A percentile compares a stretch with the other conserved stretches of the same genome.
Conservation (phyloP, 2,797 vertebrate genomes). For the Pyrocephalus nanus region DNA sequence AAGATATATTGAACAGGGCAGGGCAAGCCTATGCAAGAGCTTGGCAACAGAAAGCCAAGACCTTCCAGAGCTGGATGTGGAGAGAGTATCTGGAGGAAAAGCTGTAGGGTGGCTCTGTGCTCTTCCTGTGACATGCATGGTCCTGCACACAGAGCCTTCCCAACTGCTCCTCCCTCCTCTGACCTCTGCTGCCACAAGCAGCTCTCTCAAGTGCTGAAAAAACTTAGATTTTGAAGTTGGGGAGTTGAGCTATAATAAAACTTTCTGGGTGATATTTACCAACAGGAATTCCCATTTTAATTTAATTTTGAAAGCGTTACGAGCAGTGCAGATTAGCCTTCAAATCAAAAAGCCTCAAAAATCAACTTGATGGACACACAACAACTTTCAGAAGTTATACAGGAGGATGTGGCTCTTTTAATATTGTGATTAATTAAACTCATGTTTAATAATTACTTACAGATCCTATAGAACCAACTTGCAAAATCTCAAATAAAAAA, state of each 20-base stretch:
- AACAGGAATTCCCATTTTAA: neutral
- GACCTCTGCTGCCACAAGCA: neutral
- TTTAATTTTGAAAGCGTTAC: neutral
- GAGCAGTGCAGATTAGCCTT: neutral
- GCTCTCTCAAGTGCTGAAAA: neutral
- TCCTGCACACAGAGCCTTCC: neutral
- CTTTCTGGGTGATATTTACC: neutral
- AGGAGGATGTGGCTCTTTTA: neutral
- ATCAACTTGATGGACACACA: neutral
- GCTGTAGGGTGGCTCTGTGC: neutral
- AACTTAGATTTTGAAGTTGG: neutral
- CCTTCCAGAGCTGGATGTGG: neutral
- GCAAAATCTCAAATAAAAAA: neutral
- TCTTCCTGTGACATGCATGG: fast-evolving
- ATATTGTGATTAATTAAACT: neutral
- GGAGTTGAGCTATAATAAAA: neutral
- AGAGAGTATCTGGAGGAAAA: neutral
- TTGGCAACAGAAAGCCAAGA: neutral
- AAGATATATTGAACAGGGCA: neutral
- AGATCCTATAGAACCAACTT: neutral
- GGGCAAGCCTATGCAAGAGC: neutral
- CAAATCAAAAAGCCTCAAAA: neutral
- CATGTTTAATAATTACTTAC: neutral
- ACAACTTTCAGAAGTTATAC: neutral
- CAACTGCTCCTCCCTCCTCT: neutral